These are phyloP conservation scores for Sepiola atlantica DNA, from an alignment of 2,888 invertebrate species.

Conservation along the genomic window DNA sequence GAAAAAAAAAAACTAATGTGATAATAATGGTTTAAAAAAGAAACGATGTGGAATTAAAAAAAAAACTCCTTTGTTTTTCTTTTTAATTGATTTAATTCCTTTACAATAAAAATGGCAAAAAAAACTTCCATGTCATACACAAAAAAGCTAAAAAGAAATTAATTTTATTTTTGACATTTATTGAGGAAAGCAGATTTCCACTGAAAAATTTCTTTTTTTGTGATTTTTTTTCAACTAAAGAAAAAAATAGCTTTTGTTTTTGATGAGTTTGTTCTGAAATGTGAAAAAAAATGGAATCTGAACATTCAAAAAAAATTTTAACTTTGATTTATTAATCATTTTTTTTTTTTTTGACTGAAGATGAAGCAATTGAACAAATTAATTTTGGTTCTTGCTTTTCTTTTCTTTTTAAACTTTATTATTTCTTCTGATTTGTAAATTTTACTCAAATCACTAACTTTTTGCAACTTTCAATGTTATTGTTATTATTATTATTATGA, in stretches of 20 bases:
- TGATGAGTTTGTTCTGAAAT: background rate
- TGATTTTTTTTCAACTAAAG: background rate
- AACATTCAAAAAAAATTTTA: background rate
- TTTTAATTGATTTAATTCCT: background rate
- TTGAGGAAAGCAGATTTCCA: background rate
- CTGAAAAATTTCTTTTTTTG: background rate
- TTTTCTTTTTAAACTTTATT: background rate
- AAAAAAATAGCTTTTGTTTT: background rate
- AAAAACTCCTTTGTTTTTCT: background rate
- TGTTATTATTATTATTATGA: background rate
- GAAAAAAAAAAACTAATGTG: background rate
- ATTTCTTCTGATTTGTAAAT: background rate
- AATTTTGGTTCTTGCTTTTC: background rate
- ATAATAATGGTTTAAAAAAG: background rate
- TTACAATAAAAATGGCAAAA: background rate
- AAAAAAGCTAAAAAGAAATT: background rate
- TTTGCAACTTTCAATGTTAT: background rate
- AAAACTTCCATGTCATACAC: background rate
- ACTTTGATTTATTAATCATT: background rate
- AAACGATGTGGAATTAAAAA: background rate
- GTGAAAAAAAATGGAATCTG: background rate
- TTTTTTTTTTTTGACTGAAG: background rate
- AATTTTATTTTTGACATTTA: background rate
- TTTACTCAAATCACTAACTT: background rate
- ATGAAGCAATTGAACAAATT: background rate